Conservation (phyloP, 2,113 vertebrate genomes). For the Bombycilla garrulus region DNA sequence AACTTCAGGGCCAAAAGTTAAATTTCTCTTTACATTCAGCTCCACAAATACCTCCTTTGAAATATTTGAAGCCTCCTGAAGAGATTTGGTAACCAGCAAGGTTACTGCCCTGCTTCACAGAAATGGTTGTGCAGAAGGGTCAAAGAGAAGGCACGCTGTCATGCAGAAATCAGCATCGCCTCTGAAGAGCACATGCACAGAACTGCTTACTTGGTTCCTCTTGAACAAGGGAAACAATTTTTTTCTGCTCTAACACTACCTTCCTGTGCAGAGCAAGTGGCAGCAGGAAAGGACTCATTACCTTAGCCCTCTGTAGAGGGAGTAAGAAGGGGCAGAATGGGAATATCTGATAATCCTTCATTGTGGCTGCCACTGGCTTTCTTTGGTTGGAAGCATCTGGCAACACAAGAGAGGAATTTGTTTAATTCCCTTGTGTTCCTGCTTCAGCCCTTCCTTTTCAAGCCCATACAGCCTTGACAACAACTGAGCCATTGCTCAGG, state of each 20-base stretch:
- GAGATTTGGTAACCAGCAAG: neutral
- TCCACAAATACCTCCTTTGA: neutral
- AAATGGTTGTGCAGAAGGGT: neutral
- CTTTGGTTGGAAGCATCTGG: neutral
- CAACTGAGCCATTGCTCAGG: neutral
- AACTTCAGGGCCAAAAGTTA: neutral
- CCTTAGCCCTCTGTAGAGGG: neutral
- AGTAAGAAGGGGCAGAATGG: neutral
- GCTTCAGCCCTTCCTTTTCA: neutral
- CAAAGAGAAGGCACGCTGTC: neutral
- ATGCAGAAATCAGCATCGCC: neutral
- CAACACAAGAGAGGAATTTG: neutral
- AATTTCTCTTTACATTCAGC: neutral
- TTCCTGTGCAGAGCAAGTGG: neutral
- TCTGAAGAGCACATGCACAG: neutral
- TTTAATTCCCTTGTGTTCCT: neutral
- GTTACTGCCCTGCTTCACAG: neutral
- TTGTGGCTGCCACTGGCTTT: neutral
- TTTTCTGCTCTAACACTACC: neutral
- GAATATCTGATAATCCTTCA: neutral
- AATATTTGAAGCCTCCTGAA: neutral
- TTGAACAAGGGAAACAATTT: neutral
- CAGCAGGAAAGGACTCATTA: neutral
- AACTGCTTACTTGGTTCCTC: neutral
- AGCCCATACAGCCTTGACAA: neutral